phyloP scores from a whole-genome alignment of 2,113 vertebrate species.

The human region DNA sequence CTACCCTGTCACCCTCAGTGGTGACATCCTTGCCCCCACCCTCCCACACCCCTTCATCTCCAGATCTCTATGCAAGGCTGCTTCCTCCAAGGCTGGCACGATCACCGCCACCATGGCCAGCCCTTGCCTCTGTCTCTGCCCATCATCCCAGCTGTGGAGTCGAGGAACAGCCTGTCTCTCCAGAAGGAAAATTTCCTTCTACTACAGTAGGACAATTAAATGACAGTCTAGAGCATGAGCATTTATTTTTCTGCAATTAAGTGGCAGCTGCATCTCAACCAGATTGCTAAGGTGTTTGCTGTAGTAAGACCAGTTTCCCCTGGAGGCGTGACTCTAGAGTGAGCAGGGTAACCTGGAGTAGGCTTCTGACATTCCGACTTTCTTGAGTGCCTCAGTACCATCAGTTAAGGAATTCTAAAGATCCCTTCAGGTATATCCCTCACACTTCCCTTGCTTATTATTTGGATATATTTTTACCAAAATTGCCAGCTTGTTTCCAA shows the following conservation, averaged over 20 bases:
- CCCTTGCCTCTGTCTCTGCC: background rate
- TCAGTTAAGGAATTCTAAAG: background rate
- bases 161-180: accelerated
- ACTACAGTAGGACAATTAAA: background rate
- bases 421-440: background rate
- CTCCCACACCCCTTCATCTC: background rate
- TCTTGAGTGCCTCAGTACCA: background rate
- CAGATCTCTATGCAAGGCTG: background rate
- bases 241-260: background rate
- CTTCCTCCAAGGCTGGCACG: background rate
- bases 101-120: background rate
- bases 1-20: background rate
- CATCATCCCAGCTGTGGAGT: background rate
- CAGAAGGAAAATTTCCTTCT: background rate
- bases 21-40: background rate
- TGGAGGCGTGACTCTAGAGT: background rate
- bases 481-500: background rate
- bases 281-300: background rate
- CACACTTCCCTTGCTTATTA: background rate
- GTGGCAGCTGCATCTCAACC: too few relatives aligned
- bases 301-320: background rate
- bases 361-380: background rate
- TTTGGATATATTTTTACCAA: background rate
- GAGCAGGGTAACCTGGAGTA: background rate
- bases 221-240: background rate